These are phyloP conservation scores for Gasterosteus nipponicus DNA, from an alignment of 2,113 vertebrate species.

Conservation along the genomic window DNA sequence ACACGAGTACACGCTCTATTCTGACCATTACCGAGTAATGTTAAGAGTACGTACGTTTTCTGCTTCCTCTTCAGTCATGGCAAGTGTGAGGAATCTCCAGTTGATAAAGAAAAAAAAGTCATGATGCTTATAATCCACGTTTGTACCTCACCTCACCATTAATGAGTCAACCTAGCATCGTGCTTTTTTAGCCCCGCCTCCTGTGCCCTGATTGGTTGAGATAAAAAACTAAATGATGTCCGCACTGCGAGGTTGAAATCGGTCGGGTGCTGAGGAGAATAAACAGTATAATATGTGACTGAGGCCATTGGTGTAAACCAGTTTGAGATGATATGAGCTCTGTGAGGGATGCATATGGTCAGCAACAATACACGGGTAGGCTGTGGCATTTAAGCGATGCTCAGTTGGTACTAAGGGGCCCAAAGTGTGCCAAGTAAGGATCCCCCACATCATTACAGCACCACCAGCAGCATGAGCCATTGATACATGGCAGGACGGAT, in stretches of 20 bases:
- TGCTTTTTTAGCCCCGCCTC: not conserved
- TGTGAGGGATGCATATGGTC: too few relatives aligned
- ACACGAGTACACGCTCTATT: not conserved
- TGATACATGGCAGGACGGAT: too few relatives aligned
- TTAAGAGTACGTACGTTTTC: conserved; percentile 19
- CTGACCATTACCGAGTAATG: fast-evolving
- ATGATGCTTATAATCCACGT: not conserved
- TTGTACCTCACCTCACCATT: not conserved
- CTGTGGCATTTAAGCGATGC: too few relatives aligned
- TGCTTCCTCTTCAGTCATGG: conserved; percentile 35
- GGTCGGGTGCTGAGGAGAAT: conserved; percentile 1
- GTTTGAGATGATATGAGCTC: too few relatives aligned
- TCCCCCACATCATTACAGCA: too few relatives aligned
- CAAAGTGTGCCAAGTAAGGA: too few relatives aligned
- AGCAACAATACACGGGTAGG: too few relatives aligned
- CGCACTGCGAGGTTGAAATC: conserved; percentile 32
- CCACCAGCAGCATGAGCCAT: too few relatives aligned
- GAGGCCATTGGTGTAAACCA: too few relatives aligned
- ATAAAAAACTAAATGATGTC: not conserved
- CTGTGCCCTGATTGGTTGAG: conserved; percentile 43
- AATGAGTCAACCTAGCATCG: conserved; percentile 1
- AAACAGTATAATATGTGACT: not conserved
- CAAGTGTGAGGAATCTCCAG: not conserved
- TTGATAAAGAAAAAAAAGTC: too few relatives aligned
- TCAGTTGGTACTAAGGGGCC: too few relatives aligned